These are phyloP conservation scores for Anneissia japonica DNA, from an alignment of 35 echinoderm and acorn worm genomes.

Conservation along the genomic window DNA sequence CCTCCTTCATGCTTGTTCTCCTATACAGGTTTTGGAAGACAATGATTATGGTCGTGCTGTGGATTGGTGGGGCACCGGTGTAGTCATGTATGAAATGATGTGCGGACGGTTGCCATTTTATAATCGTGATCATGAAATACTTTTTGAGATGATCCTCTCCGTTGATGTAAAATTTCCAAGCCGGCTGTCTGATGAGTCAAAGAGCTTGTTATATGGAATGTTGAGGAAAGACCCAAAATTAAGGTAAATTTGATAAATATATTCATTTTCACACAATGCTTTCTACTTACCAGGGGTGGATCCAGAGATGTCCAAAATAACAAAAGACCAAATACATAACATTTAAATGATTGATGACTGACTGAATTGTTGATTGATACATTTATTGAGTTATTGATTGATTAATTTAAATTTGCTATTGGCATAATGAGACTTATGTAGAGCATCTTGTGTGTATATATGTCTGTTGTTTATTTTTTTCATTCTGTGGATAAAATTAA, in stretches of 20 bases:
- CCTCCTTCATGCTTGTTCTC: background rate
- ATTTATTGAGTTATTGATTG: too few species aligned
- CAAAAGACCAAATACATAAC: background rate
- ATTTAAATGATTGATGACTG: too few species aligned
- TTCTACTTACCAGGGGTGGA: background rate
- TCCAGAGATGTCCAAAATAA: background rate
- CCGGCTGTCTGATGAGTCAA: slow-evolving; percentile 53
- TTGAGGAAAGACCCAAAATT: slow-evolving; percentile 80
- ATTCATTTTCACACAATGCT: too few species aligned
- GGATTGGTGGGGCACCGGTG: slow-evolving; percentile 98
- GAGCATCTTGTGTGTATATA: too few species aligned
- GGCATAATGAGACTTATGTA: too few species aligned
- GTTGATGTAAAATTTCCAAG: slow-evolving; percentile 77
- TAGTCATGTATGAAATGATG: slow-evolving; percentile 99
- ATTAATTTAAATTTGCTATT: too few species aligned
- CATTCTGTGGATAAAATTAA: too few species aligned
- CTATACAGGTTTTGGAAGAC: slow-evolving; percentile 76
- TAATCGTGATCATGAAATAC: slow-evolving; percentile 85
- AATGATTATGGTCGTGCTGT: slow-evolving; percentile 96
- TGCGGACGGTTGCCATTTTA: slow-evolving; percentile 95
- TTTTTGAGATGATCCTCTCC: slow-evolving; percentile 88
- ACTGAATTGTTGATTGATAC: too few species aligned
- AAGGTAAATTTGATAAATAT: slow-evolving; percentile 31
- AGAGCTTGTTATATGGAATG: slow-evolving; percentile 56
- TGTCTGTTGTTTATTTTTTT: too few species aligned